phyloP scores from a whole-genome alignment of 2,797 vertebrate genomes.

The Helicolenus hilgendorfi region DNA sequence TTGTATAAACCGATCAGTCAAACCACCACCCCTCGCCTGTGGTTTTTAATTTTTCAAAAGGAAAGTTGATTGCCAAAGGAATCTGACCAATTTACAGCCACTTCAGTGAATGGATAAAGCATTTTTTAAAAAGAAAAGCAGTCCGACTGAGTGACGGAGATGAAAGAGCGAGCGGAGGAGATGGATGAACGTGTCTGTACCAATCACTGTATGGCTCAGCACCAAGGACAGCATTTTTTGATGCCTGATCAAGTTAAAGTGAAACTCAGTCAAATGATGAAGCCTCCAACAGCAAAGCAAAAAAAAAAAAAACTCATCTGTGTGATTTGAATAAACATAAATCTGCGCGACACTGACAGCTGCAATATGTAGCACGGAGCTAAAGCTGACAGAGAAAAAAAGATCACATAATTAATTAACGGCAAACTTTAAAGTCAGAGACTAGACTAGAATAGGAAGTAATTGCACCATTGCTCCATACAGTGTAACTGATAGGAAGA shows the following conservation, averaged over 20 bases:
- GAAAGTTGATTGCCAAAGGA: background rate
- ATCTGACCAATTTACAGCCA: constrained; percentile 29
- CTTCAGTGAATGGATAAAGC: constrained; percentile 4
- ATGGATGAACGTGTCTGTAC: constrained; percentile 34
- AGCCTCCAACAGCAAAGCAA: background rate
- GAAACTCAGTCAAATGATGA: constrained; percentile 34
- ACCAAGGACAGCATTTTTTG: constrained; percentile 25
- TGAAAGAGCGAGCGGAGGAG: background rate
- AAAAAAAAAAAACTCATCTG: background rate
- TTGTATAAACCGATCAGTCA: constrained; percentile 39
- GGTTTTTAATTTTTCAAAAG: constrained; percentile 45
- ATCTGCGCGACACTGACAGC: background rate
- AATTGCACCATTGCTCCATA: no score
- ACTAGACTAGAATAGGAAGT: background rate
- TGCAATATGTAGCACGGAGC: background rate
- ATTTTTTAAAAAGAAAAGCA: constrained; percentile 12
- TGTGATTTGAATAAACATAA: constrained; percentile 5
- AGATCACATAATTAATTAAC: background rate
- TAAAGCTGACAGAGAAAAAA: background rate
- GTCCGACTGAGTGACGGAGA: constrained; percentile 15
- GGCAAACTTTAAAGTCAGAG: background rate
- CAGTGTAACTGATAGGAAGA: background rate
- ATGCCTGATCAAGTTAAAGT: constrained; percentile 30
- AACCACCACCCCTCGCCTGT: background rate
- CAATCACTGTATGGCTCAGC: constrained; percentile 13